A percentile compares a stretch with the other conserved stretches of the same genome.
phyloP scores from a whole-genome alignment of 2,797 vertebrate species.

The Sebastes nivosus region DNA sequence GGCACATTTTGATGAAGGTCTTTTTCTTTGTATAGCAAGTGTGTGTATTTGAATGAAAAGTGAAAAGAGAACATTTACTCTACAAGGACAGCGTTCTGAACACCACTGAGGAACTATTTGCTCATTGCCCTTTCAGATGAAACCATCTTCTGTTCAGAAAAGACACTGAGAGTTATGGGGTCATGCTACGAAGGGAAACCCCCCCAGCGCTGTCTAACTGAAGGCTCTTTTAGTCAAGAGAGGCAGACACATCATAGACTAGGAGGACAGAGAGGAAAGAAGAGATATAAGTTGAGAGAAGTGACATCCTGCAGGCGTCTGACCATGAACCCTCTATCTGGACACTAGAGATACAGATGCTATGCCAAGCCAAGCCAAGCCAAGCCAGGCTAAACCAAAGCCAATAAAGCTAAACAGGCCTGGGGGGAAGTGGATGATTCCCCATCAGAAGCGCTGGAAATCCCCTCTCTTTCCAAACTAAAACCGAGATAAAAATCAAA shows the following conservation, averaged over 20 bases:
- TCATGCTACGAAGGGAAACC: constrained; percentile 13
- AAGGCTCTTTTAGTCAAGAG: constrained; percentile 10
- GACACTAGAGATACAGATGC: constrained; percentile 17
- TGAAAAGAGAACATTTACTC: constrained; percentile 1
- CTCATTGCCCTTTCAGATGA: constrained; percentile 9
- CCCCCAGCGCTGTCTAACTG: constrained; percentile 3
- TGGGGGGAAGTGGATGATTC: constrained; percentile 4
- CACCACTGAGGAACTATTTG: constrained; percentile 9
- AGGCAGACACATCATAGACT: constrained; percentile 31
- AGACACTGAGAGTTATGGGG: neutral
- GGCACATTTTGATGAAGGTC: neutral
- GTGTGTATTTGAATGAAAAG: neutral
- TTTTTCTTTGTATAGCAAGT: neutral
- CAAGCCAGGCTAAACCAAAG: neutral
- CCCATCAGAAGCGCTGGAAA: constrained; percentile 28
- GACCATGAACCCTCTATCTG: constrained; percentile 16
- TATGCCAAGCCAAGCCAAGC: constrained; percentile 2
- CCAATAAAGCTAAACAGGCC: constrained; percentile 15
- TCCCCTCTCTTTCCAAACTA: constrained; percentile 9
- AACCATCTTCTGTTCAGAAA: constrained; percentile 34
- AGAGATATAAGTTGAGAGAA: constrained; percentile 14
- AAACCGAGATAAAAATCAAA: neutral
- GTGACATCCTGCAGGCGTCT: constrained; percentile 58
- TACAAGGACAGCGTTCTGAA: constrained; percentile 11
- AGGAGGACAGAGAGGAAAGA: neutral